These are phyloP conservation scores for Plotosus lineatus DNA, from an alignment of 2,113 vertebrate genomes.

Conservation along the genomic window DNA sequence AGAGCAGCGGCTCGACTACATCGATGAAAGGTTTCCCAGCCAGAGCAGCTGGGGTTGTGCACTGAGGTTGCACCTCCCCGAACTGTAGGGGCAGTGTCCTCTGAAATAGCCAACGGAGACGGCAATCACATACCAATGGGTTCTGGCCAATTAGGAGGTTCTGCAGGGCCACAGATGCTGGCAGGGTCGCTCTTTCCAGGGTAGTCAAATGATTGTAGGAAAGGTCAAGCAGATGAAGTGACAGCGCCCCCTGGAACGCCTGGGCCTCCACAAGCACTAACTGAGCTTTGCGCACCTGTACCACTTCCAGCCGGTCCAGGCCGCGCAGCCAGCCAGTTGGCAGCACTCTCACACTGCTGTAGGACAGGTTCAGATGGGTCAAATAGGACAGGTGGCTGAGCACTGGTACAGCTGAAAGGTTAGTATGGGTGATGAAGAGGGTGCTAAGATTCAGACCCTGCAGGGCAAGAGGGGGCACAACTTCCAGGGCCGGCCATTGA, in stretches of 20 bases:
- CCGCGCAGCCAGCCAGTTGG: conserved; percentile 89
- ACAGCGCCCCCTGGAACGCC: conserved; percentile 86
- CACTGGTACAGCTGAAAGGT: conserved; percentile 82
- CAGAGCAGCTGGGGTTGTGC: conserved; percentile 83
- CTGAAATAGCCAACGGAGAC: conserved; percentile 92
- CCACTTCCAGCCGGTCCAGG: conserved; percentile 86
- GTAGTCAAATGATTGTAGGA: conserved; percentile 89
- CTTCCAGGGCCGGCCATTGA: conserved; percentile 89
- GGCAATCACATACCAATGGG: conserved; percentile 93
- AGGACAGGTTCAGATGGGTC: conserved; percentile 92
- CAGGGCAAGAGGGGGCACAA: conserved; percentile 86
- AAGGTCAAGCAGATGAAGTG: conserved; percentile 90
- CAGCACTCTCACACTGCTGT: conserved; percentile 85
- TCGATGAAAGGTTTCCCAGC: conserved; percentile 89
- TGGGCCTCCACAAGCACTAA: conserved; percentile 84
- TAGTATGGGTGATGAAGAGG: conserved; percentile 91
- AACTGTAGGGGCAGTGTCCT: conserved; percentile 87
- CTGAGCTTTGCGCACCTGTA: conserved; percentile 86
- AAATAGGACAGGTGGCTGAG: conserved; percentile 91
- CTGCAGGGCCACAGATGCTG: conserved; percentile 85
- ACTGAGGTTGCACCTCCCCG: conserved; percentile 86
- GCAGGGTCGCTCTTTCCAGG: conserved; percentile 86
- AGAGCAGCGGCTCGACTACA: conserved; percentile 85
- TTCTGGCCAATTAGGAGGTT: conserved; percentile 90
- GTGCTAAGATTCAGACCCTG: conserved; percentile 93